These are phyloP conservation scores for Pandemis corylana DNA, from an alignment of 2,888 invertebrate genomes.

Conservation along the genomic window DNA sequence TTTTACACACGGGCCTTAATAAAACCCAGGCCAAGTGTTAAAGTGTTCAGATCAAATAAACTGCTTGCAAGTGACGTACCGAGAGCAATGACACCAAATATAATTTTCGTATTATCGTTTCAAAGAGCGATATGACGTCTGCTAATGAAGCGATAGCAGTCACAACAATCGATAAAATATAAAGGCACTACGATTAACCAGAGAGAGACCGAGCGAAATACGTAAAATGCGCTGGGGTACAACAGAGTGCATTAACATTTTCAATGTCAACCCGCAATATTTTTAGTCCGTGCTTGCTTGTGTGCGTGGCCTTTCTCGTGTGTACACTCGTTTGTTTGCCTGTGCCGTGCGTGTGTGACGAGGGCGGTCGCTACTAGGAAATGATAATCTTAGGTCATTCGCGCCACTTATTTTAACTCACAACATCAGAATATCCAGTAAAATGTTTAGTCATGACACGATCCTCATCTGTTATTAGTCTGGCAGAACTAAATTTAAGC, in stretches of 20 bases:
- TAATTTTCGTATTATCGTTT: slow-evolving; percentile 67
- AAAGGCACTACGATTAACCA: slow-evolving; percentile 51
- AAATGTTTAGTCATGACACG: slow-evolving; percentile 44
- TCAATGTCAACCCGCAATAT: slow-evolving; percentile 84
- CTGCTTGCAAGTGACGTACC: slow-evolving; percentile 25
- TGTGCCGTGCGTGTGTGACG: slow-evolving; percentile 50
- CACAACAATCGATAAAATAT: slow-evolving; percentile 76
- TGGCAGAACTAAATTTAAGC: slow-evolving; percentile 20
- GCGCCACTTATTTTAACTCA: slow-evolving; percentile 56
- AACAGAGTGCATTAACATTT: slow-evolving; percentile 81
- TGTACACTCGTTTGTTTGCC: slow-evolving; percentile 52
- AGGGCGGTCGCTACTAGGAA: slow-evolving; percentile 68
- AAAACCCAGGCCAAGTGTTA: not conserved
- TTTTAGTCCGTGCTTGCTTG: slow-evolving; percentile 75
- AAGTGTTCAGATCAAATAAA: not conserved
- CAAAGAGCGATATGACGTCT: slow-evolving; percentile 59
- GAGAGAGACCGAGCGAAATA: slow-evolving; percentile 59
- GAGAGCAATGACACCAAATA: slow-evolving; percentile 65
- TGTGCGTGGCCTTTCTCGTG: slow-evolving; percentile 75
- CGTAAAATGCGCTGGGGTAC: slow-evolving; percentile 72
- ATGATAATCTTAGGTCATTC: slow-evolving; percentile 70
- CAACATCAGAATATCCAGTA: slow-evolving; percentile 47
- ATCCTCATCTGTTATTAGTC: slow-evolving; percentile 34
- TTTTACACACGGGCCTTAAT: not conserved
- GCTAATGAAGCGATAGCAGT: slow-evolving; percentile 66